Percentiles rank a stretch among this genome's conserved stretches.
phyloP scores from a whole-genome alignment of 2,113 vertebrate genomes.

The Proterorhinus semilunaris region DNA sequence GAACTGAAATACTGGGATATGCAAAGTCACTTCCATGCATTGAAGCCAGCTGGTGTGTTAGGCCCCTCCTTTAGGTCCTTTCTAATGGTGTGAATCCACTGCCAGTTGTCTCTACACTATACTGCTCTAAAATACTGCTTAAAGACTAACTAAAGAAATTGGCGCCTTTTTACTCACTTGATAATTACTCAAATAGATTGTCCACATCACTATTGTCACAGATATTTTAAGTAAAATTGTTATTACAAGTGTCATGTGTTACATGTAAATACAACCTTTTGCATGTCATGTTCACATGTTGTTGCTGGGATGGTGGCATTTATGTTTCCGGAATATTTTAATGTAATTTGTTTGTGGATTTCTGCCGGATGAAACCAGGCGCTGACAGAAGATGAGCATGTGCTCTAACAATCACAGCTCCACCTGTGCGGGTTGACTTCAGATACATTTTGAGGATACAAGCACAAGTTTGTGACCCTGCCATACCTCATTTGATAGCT shows the following conservation, averaged over 20 bases:
- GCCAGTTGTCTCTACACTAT: slow-evolving; percentile 8
- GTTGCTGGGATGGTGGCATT: slow-evolving; percentile 1
- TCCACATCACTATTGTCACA: too few species aligned
- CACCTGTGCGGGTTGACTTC: too few species aligned
- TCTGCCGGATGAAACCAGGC: slow-evolving; percentile 6
- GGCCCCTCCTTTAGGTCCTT: slow-evolving; percentile 10
- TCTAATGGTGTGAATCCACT: not conserved
- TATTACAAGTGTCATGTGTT: not conserved
- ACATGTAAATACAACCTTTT: not conserved
- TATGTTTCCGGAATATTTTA: slow-evolving; percentile 50
- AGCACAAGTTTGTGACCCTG: too few species aligned
- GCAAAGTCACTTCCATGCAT: slow-evolving; percentile 43
- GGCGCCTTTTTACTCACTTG: too few species aligned
- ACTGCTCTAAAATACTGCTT: too few species aligned
- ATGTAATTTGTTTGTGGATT: slow-evolving; percentile 68
- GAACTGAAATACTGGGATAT: slow-evolving; percentile 18
- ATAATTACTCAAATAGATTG: too few species aligned
- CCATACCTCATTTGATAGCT: too few species aligned
- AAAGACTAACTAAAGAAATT: too few species aligned
- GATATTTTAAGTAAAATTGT: not conserved
- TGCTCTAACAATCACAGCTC: not conserved
- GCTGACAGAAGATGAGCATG: slow-evolving; percentile 1
- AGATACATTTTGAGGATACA: too few species aligned
- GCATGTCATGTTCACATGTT: slow-evolving; percentile 1
- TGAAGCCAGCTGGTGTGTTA: not conserved